phyloP scores from a whole-genome alignment of 2,797 vertebrate genomes.

The Gouania willdenowi region DNA sequence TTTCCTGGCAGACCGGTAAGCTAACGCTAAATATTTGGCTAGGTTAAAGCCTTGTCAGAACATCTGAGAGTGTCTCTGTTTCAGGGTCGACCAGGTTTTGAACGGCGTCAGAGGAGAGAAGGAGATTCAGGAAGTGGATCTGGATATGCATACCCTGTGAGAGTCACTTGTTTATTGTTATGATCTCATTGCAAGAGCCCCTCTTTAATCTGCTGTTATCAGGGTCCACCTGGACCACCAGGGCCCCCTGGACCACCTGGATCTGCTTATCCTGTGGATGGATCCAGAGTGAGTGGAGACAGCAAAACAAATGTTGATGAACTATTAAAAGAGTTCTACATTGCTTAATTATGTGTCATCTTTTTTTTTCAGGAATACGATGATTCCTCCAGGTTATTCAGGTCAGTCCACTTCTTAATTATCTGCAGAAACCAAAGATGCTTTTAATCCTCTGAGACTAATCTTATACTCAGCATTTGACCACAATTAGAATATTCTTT shows the following conservation, averaged over 20 bases:
- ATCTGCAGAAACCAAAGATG: neutral
- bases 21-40: too few relatives aligned
- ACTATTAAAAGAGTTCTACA: too few relatives aligned
- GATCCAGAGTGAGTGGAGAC: conserved; percentile 42
- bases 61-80: conserved; percentile 1
- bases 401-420: conserved; percentile 34
- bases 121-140: conserved; percentile 66
- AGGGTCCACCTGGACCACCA: conserved; percentile 79
- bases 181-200: too few relatives aligned
- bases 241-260: conserved; percentile 79
- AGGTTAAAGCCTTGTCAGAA: too few relatives aligned
- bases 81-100: conserved; percentile 89
- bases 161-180: conserved; percentile 14
- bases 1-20: conserved; percentile 87
- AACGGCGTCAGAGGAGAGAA: conserved; percentile 87
- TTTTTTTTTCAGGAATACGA: conserved; percentile 50
- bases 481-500: too few relatives aligned
- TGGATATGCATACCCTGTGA: conserved; percentile 70
- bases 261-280: conserved; percentile 13
- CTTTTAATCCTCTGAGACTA: too few relatives aligned
- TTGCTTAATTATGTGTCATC: neutral
- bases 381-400: conserved; percentile 23
- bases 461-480: too few relatives aligned
- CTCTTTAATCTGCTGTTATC: neutral
- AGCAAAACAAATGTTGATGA: too few relatives aligned